These are phyloP conservation scores for Idaea straminata DNA, from an alignment of 2,888 invertebrate species.

Conservation along the genomic window DNA sequence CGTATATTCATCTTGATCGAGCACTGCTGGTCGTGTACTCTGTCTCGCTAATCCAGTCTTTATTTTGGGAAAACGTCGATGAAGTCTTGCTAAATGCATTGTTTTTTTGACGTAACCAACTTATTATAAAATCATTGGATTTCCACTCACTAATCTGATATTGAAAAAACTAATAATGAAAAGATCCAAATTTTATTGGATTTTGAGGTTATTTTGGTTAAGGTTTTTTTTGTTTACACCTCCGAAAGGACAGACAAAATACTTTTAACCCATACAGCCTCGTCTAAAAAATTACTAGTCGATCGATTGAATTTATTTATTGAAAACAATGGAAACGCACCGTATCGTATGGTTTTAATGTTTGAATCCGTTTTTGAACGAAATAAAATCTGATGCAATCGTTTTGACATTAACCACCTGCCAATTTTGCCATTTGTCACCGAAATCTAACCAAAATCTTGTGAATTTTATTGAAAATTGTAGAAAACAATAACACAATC, in stretches of 20 bases:
- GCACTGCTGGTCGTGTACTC: conserved; percentile 49
- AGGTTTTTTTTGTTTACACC: not conserved
- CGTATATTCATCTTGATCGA: conserved; percentile 65
- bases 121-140: not conserved
- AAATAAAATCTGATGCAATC: conserved; percentile 58
- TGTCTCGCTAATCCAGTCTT: conserved; percentile 44
- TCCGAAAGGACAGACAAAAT: not conserved
- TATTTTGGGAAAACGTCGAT: conserved; percentile 56
- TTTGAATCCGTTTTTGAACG: not conserved
- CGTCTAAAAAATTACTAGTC: not conserved
- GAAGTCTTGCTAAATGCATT: conserved; percentile 60
- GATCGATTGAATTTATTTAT: not conserved
- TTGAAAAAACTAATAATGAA: conserved; percentile 2
- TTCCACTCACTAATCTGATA: not conserved
- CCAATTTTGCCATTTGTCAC: conserved; percentile 39
- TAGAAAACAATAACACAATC: conserved; percentile 36
- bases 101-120: conserved; percentile 23
- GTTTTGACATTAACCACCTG: conserved; percentile 62
- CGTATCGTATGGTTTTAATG: not conserved
- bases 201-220: not conserved
- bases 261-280: not conserved
- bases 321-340: not conserved
- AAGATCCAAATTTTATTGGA: not conserved
- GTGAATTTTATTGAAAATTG: conserved; percentile 31
- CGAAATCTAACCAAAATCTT: conserved; percentile 56